These are phyloP conservation scores for Corythoichthys haematopterus DNA, from an alignment of 2,113 vertebrate genomes.

Conservation along the genomic window DNA sequence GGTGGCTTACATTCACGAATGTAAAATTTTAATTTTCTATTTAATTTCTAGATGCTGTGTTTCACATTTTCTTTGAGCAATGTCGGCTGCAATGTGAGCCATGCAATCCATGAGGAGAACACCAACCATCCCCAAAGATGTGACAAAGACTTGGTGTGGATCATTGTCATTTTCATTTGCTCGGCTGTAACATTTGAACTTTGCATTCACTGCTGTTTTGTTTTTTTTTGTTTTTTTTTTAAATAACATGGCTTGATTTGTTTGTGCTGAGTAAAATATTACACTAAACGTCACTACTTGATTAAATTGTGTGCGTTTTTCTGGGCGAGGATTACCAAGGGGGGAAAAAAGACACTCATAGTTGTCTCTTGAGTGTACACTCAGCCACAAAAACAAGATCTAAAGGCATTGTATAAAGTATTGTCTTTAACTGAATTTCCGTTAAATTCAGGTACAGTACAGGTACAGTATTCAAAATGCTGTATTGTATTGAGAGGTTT, in stretches of 20 bases:
- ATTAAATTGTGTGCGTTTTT: neutral
- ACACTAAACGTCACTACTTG: neutral
- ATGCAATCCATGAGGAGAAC: slow-evolving; percentile 9
- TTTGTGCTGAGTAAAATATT: slow-evolving; percentile 22
- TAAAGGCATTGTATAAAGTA: neutral
- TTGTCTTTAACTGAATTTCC: too few relatives aligned
- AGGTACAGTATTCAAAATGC: too few relatives aligned
- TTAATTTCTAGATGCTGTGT: slow-evolving; percentile 67
- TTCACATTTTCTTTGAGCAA: slow-evolving; percentile 65
- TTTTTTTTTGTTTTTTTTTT: neutral
- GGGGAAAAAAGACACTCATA: neutral
- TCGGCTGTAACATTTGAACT: slow-evolving; percentile 15
- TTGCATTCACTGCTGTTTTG: slow-evolving; percentile 10
- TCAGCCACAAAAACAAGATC: neutral
- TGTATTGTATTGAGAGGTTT: too few relatives aligned
- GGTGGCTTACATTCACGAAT: neutral
- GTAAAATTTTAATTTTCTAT: slow-evolving; percentile 7
- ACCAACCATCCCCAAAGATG: slow-evolving; percentile 7
- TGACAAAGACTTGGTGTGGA: slow-evolving; percentile 4
- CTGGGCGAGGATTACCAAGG: too few relatives aligned
- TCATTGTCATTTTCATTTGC: slow-evolving; percentile 8
- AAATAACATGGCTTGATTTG: slow-evolving; percentile 8
- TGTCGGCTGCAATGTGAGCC: slow-evolving; percentile 2
- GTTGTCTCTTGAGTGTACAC: neutral
- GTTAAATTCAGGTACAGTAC: too few relatives aligned